Conservation (phyloP, 1,140 invertebrate species). For the Akabosia matsudoensis region DNA sequence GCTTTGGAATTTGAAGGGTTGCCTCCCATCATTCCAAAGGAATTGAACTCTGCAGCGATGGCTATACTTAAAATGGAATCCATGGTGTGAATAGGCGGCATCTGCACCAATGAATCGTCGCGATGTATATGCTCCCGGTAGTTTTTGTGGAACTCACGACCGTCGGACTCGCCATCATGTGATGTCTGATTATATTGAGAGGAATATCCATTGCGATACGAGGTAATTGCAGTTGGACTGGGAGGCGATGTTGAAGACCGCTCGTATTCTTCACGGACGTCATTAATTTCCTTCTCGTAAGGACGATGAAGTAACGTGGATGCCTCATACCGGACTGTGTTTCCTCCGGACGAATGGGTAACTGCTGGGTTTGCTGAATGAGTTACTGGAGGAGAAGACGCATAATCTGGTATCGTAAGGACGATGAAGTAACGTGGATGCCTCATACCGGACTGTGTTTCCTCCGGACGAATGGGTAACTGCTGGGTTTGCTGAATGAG, state of each 20-base stretch:
- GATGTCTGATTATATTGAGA: no score
- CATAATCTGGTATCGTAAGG: conserved; percentile 32
- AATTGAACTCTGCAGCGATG: conserved; percentile 76
- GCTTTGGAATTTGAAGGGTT: conserved; percentile 58
- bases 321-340: background rate
- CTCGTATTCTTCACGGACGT: background rate
- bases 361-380: background rate
- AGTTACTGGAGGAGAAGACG: background rate
- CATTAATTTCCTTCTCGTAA: no score
- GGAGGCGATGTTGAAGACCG: background rate
- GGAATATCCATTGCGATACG: background rate
- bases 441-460: no score
- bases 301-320: no score
- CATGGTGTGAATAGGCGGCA: conserved; percentile 53
- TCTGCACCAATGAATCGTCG: background rate
- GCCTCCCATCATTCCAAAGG: conserved; percentile 55
- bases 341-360: background rate
- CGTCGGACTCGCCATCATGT: background rate
- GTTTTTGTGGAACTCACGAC: background rate
- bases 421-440: no score
- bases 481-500: background rate
- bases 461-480: background rate
- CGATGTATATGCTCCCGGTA: background rate
- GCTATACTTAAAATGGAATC: conserved; percentile 77
- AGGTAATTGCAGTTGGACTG: background rate